A percentile compares a stretch with the other conserved stretches of the same genome.
These are phyloP conservation scores for Microdon myrmicae DNA, from an alignment of 2,888 invertebrate genomes.

Conservation along the genomic window DNA sequence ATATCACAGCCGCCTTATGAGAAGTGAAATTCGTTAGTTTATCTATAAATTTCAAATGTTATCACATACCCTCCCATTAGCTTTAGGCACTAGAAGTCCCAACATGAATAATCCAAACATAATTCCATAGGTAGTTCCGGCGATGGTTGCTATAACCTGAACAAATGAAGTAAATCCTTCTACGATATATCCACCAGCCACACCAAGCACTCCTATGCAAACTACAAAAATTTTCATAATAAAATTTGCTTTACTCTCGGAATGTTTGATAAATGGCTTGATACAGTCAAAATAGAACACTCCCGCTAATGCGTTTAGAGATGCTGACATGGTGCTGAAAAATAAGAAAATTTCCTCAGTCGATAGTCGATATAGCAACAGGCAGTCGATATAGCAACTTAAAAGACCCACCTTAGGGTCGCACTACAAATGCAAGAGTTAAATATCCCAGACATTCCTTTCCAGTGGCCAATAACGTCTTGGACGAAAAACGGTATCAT, in stretches of 20 bases:
- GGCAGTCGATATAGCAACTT: not conserved
- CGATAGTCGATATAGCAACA: no score
- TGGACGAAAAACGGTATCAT: slow-evolving; percentile 71
- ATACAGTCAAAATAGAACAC: slow-evolving; percentile 69
- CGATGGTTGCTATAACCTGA: slow-evolving; percentile 64
- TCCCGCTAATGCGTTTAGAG: slow-evolving; percentile 68
- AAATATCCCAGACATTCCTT: slow-evolving; percentile 72
- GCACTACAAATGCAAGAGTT: slow-evolving; percentile 73
- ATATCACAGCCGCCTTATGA: slow-evolving; percentile 58
- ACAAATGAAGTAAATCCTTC: slow-evolving; percentile 67
- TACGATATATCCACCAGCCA: slow-evolving; percentile 66
- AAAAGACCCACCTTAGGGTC: slow-evolving; percentile 67
- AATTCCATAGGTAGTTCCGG: slow-evolving; percentile 69
- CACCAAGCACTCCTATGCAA: slow-evolving; percentile 69
- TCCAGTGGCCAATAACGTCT: slow-evolving; percentile 68
- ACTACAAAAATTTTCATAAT: slow-evolving; percentile 65
- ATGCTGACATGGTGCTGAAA: slow-evolving; percentile 68
- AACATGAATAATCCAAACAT: slow-evolving; percentile 73
- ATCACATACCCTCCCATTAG: slow-evolving; percentile 65
- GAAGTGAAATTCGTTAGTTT: not conserved
- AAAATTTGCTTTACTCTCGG: slow-evolving; percentile 64
- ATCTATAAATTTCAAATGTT: slow-evolving; percentile 32
- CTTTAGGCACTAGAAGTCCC: slow-evolving; percentile 73
- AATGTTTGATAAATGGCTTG: slow-evolving; percentile 58
- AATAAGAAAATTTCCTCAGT: no score